phyloP scores from a whole-genome alignment of 30 jellyfish, hydroid and myxozoan species.

The Aurelia sp. region DNA sequence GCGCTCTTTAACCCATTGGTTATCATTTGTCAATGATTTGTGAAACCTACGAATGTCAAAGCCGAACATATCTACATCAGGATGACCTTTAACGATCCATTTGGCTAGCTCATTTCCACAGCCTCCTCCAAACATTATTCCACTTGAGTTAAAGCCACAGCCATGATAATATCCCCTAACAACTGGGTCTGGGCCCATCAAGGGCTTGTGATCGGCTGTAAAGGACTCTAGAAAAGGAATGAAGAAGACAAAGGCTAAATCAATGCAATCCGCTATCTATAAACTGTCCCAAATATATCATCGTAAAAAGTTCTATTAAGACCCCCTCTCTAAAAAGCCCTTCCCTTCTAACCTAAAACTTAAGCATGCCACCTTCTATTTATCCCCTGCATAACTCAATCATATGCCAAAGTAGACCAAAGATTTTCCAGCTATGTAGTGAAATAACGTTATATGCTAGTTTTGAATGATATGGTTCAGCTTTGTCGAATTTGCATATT shows the following conservation, averaged over 20 bases:
- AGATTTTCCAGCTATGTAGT: no score
- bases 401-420: no score
- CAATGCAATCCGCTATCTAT: no score
- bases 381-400: no score
- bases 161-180: conserved; percentile 90
- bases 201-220: conserved; percentile 98
- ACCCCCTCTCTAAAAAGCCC: no score
- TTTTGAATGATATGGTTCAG: no score
- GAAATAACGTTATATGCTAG: no score
- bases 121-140: conserved; percentile 97
- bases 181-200: conserved; percentile 96
- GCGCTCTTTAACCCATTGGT: conserved; percentile 88
- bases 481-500: no score
- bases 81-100: conserved; percentile 96
- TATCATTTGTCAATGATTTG: conserved; percentile 72
- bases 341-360: no score
- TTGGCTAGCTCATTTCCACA: conserved; percentile 96
- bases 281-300: no score
- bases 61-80: conserved; percentile 93
- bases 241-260: not conserved
- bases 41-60: conserved; percentile 95
- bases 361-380: no score
- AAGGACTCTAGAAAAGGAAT: conserved; percentile 76
- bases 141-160: conserved; percentile 98
- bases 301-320: no score